Percentiles rank a stretch among this genome's conserved stretches.
Conservation (phyloP, 2,888 invertebrate genomes). For the Ophioninae sp. region DNA sequence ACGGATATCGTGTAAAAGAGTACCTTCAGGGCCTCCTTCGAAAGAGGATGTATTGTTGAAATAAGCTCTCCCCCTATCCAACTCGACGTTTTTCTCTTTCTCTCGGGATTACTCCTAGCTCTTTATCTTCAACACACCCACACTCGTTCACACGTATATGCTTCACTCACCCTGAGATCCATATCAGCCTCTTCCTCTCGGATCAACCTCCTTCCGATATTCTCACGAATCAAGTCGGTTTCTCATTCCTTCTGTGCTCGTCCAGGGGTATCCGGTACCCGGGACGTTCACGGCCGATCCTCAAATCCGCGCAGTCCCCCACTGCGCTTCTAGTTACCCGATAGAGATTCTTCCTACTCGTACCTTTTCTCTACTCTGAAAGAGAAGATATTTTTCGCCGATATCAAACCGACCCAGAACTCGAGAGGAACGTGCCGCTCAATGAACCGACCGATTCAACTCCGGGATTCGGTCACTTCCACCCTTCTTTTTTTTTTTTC, state of each 20-base stretch:
- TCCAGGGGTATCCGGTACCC: slow-evolving; percentile 15
- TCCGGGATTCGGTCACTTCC: slow-evolving; percentile 73
- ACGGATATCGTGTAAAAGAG: slow-evolving; percentile 36
- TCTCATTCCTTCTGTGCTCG: slow-evolving; percentile 21
- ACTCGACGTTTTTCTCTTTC: slow-evolving; percentile 47
- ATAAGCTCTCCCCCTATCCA: slow-evolving; percentile 70
- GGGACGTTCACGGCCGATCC: slow-evolving; percentile 41
- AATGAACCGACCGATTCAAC: slow-evolving; percentile 73
- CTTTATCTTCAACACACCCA: slow-evolving; percentile 28
- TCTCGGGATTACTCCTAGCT: slow-evolving; percentile 50
- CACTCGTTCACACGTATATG: not conserved
- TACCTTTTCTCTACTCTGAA: slow-evolving; percentile 66
- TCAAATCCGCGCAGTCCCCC: slow-evolving; percentile 36
- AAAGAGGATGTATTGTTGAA: slow-evolving; percentile 74
- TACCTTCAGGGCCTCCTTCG: slow-evolving; percentile 67
- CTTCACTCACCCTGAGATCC: slow-evolving; percentile 37
- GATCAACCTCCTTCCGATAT: slow-evolving; percentile 49
- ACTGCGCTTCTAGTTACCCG: not conserved
- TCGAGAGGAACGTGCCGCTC: slow-evolving; percentile 63
- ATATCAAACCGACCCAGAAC: slow-evolving; percentile 70
- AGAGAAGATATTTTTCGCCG: slow-evolving; percentile 71
- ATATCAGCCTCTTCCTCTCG: slow-evolving; percentile 49
- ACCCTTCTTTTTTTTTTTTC: slow-evolving; percentile 37
- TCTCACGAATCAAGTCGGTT: slow-evolving; percentile 47
- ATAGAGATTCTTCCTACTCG: slow-evolving; percentile 41